These are phyloP conservation scores for Myoxocephalus aenaeus DNA, from an alignment of 2,797 vertebrate species.

Conservation along the genomic window DNA sequence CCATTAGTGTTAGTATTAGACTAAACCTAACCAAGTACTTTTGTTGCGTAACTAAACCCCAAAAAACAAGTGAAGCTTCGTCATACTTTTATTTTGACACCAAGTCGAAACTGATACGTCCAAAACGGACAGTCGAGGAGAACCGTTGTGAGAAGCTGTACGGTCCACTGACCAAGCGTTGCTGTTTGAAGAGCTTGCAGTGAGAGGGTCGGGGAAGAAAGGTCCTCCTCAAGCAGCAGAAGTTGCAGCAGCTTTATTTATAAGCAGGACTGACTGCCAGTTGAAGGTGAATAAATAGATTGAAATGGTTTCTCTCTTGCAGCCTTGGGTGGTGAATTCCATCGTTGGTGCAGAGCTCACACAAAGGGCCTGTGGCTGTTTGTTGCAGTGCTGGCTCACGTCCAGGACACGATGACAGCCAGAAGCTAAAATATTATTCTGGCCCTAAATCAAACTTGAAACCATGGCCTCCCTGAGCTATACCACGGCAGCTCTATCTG, in stretches of 20 bases:
- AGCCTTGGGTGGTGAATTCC: too few relatives aligned
- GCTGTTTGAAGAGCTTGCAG: too few relatives aligned
- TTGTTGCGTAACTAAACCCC: not conserved
- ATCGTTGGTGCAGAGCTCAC: too few relatives aligned
- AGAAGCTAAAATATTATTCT: not conserved
- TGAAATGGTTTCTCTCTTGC: too few relatives aligned
- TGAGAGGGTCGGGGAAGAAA: not conserved
- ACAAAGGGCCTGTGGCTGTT: not conserved
- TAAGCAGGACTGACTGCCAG: not conserved
- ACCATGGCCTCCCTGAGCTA: not conserved
- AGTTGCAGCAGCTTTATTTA: not conserved
- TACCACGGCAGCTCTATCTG: not conserved
- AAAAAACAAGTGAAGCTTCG: not conserved
- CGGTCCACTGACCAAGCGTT: too few relatives aligned
- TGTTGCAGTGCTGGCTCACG: not conserved
- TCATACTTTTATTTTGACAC: too few relatives aligned
- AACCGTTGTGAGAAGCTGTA: not conserved
- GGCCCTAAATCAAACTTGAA: constrained; percentile 2
- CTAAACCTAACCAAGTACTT: not conserved
- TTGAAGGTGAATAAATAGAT: not conserved
- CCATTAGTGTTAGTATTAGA: too few relatives aligned
- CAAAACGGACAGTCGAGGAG: not conserved
- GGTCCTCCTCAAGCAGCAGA: not conserved
- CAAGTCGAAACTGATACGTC: too few relatives aligned
- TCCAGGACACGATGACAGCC: constrained; percentile 9